Evolutionary conservation across 1,140 invertebrate genomes (phyloP).

Genomic region (Ostrea denselamellosa): DNA sequence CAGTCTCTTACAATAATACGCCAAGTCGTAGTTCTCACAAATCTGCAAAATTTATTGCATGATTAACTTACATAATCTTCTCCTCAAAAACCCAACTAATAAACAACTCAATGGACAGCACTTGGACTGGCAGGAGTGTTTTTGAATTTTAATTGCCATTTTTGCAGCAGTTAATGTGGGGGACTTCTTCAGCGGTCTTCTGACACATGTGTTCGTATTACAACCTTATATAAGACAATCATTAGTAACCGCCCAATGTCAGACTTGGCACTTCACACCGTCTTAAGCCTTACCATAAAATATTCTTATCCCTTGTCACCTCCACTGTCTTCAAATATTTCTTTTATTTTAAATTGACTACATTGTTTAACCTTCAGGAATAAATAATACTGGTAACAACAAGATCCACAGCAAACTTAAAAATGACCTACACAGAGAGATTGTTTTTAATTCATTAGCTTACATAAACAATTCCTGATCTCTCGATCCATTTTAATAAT

Average conservation of each 20-base stretch:
- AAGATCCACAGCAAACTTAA: background rate
- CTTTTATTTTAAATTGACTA: background rate
- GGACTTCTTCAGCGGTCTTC: background rate
- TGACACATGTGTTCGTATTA: constrained; percentile 5
- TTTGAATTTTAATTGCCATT: background rate
- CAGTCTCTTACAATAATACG: background rate
- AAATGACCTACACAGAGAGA: background rate
- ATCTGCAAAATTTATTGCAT: constrained; percentile 19
- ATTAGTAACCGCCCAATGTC: background rate
- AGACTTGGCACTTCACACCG: background rate
- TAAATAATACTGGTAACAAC: background rate
- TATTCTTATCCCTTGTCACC: background rate
- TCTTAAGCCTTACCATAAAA: background rate
- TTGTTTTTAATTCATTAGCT: constrained; percentile 25
- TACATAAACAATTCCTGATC: background rate
- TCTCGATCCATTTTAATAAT: background rate
- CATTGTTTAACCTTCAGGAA: background rate
- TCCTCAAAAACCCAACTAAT: background rate
- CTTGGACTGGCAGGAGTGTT: background rate
- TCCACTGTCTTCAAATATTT: background rate
- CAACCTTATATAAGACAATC: background rate
- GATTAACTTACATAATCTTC: constrained; percentile 36
- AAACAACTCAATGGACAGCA: background rate
- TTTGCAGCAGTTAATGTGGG: background rate
- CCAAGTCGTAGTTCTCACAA: background rate